These are phyloP conservation scores for Acinonyx jubatus DNA, from an alignment of 2,113 vertebrate genomes.

Conservation along the genomic window DNA sequence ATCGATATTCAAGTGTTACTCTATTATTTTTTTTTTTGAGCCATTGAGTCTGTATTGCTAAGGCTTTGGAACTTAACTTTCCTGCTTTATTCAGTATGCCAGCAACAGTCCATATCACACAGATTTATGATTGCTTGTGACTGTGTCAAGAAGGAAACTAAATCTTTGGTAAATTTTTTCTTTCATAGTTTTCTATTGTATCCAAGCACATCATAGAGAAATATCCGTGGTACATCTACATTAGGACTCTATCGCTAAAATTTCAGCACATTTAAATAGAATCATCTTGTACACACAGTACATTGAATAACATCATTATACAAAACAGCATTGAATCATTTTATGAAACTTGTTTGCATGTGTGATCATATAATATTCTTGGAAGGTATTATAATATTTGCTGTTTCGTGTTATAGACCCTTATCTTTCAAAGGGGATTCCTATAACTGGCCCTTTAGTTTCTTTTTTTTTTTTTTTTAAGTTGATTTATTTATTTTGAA, in stretches of 20 bases:
- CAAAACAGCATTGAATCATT: conserved; percentile 60
- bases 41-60: conserved; percentile 53
- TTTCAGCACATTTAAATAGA: conserved; percentile 59
- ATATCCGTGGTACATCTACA: neutral
- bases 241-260: conserved; percentile 54
- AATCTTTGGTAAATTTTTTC: conserved; percentile 57
- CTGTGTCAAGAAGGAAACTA: conserved; percentile 44
- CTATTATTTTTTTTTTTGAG: conserved; percentile 48
- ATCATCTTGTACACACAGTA: conserved; percentile 43
- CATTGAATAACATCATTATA: conserved; percentile 61
- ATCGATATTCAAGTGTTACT: conserved; percentile 54
- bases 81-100: conserved; percentile 55
- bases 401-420: neutral
- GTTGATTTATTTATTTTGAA: no score
- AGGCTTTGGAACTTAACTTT: conserved; percentile 56
- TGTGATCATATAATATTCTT: conserved; percentile 59
- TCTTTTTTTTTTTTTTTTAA: neutral
- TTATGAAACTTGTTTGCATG: conserved; percentile 59
- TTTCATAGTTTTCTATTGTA: conserved; percentile 52
- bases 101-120: conserved; percentile 51
- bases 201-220: conserved; percentile 21
- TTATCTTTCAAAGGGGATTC: conserved; percentile 56
- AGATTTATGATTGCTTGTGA: conserved; percentile 47
- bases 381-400: conserved; percentile 66
- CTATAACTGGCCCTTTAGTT: conserved; percentile 46